A percentile compares a stretch with the other conserved stretches of the same genome.
These are phyloP conservation scores for Rhopalosiphum nymphaeae DNA, from an alignment of 2,888 invertebrate genomes.

Conservation along the genomic window DNA sequence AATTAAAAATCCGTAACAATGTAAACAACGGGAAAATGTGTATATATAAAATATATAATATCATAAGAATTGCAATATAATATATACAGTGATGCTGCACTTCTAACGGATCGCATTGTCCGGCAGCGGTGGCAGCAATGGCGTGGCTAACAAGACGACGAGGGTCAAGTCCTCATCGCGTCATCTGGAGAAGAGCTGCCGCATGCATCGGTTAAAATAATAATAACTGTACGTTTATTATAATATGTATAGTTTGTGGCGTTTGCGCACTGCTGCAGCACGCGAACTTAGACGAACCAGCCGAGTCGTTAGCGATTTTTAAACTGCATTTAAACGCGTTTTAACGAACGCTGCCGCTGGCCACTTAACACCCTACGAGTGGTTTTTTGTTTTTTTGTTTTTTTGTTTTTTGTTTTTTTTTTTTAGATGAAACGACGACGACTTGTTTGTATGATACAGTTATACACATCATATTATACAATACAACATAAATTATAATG, in stretches of 20 bases:
- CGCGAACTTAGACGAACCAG: not conserved
- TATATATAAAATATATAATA: not conserved
- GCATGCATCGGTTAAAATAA: not conserved
- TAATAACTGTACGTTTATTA: not conserved
- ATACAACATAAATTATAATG: not conserved
- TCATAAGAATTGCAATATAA: not conserved
- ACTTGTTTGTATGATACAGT: not conserved
- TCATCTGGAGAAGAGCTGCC: conserved; percentile 46
- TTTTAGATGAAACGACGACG: not conserved
- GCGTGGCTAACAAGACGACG: not conserved
- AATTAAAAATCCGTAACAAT: conserved; percentile 58
- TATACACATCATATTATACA: not conserved
- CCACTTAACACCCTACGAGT: conserved; percentile 36
- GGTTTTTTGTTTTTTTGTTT: not conserved
- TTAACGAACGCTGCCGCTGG: conserved; percentile 37
- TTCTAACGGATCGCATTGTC: conserved; percentile 13
- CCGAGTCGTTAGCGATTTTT: conserved; percentile 36
- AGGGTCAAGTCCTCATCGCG: conserved; percentile 18
- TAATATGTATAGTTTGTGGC: not conserved
- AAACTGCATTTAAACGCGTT: conserved; percentile 55
- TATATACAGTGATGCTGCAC: not conserved
- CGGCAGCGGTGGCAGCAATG: not conserved
- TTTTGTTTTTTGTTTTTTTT: no score
- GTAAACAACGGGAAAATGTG: conserved; percentile 40
- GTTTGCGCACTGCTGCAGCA: not conserved